Percentiles rank a stretch among this genome's conserved stretches.
Evolutionary conservation across 2,113 vertebrate genomes (phyloP).

Genomic region (Orientallactaga bullata): DNA sequence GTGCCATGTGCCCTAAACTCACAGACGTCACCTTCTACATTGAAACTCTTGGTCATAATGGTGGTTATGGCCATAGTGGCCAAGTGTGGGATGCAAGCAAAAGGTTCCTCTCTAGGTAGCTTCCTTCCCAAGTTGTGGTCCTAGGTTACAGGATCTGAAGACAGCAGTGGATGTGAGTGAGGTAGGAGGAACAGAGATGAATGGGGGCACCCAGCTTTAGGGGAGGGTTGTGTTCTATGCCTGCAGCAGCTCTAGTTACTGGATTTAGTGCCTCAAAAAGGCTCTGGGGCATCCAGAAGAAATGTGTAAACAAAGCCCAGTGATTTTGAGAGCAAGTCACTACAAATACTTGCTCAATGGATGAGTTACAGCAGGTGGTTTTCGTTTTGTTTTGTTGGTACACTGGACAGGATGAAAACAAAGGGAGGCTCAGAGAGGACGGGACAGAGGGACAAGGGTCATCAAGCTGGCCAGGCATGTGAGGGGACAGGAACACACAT

Average conservation of each 20-base stretch:
- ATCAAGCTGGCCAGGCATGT: neutral
- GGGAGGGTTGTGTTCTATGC: neutral
- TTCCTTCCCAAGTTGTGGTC: neutral
- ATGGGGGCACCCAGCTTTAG: fast-evolving
- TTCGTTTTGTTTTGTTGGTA: neutral
- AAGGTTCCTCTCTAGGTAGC: neutral
- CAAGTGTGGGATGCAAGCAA: neutral
- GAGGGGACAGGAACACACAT: neutral
- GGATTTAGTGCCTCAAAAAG: neutral
- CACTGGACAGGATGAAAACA: neutral
- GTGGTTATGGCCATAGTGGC: neutral
- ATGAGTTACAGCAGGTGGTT: neutral
- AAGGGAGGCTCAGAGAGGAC: neutral
- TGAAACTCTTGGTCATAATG: neutral
- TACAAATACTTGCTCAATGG: neutral
- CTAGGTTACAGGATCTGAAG: fast-evolving
- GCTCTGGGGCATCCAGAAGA: neutral
- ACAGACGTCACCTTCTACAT: neutral
- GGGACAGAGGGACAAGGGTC: neutral
- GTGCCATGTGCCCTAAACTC: neutral
- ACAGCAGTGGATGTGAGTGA: constrained; percentile 18
- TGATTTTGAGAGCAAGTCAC: neutral
- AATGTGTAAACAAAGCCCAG: neutral
- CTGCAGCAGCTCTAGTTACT: too few species aligned
- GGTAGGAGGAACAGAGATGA: constrained; percentile 53